phyloP scores from a whole-genome alignment of 2,888 invertebrate genomes.

The Hypena proboscidalis region DNA sequence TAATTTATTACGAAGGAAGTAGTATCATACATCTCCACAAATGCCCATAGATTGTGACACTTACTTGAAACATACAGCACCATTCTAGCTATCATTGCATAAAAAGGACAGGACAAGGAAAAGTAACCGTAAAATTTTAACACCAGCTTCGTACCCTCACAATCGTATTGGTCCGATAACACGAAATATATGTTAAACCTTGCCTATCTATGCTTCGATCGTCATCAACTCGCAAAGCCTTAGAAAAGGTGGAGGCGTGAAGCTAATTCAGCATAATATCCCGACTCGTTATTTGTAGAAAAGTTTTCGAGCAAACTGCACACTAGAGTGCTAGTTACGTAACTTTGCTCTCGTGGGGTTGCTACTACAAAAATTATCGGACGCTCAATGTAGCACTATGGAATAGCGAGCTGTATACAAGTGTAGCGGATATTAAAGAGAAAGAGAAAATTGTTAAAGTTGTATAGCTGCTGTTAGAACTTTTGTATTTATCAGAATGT shows the following conservation, averaged over 20 bases:
- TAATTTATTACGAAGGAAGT: too few relatives aligned
- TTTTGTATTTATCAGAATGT: too few relatives aligned
- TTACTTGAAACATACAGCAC: too few relatives aligned
- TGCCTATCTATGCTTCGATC: constrained; percentile 29
- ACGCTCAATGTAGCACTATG: constrained; percentile 22
- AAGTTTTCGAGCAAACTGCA: constrained; percentile 41
- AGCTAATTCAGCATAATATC: constrained; percentile 43
- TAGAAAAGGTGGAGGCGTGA: constrained; percentile 29
- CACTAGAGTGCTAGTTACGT: constrained; percentile 24
- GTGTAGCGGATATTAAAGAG: constrained; percentile 19
- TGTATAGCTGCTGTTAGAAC: constrained; percentile 5
- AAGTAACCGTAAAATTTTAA: constrained; percentile 9
- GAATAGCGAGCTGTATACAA: constrained; percentile 13
- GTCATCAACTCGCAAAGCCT: constrained; percentile 22
- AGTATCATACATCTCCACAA: too few relatives aligned
- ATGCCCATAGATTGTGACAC: too few relatives aligned
- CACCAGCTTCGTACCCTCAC: constrained; percentile 6
- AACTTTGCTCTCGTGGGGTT: constrained; percentile 22
- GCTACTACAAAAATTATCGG: constrained; percentile 36
- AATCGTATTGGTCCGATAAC: constrained; percentile 32
- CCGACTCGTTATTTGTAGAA: constrained; percentile 41
- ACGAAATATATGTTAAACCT: constrained; percentile 38
- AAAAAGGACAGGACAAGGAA: too few relatives aligned
- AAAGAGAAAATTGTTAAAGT: constrained; percentile 6
- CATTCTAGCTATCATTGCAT: too few relatives aligned